These are phyloP conservation scores for Mareca strepera DNA, from an alignment of 2,797 vertebrate species.

Conservation along the genomic window DNA sequence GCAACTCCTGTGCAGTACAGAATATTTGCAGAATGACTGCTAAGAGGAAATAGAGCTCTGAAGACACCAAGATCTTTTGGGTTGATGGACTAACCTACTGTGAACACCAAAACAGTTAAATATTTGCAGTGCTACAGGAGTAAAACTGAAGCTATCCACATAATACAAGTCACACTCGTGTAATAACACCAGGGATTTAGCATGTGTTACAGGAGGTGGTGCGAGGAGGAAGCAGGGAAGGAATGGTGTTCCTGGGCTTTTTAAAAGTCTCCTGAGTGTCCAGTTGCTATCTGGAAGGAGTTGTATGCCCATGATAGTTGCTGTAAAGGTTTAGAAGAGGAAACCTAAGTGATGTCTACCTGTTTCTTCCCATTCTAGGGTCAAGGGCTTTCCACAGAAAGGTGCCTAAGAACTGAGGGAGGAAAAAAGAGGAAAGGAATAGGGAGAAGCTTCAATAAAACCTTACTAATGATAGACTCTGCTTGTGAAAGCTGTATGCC, in stretches of 20 bases:
- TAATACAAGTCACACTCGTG: neutral
- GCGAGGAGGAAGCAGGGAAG: neutral
- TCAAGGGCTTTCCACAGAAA: neutral
- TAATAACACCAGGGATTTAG: neutral
- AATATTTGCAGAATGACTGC: neutral
- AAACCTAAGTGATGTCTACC: neutral
- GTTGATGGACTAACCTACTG: neutral
- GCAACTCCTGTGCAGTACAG: neutral
- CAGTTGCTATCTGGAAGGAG: neutral
- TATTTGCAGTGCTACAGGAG: neutral
- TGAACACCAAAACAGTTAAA: conserved; percentile 1
- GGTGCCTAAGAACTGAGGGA: neutral
- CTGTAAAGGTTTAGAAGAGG: neutral
- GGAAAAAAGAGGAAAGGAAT: neutral
- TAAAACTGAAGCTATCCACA: neutral
- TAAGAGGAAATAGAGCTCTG: neutral
- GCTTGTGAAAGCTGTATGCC: neutral
- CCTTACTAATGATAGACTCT: neutral
- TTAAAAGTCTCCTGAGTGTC: neutral
- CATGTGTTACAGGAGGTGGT: neutral
- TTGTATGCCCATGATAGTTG: neutral
- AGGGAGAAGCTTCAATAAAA: neutral
- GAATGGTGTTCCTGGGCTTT: neutral
- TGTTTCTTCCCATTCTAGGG: neutral
- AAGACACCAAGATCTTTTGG: neutral